Percentiles rank a stretch among this genome's conserved stretches.
These are phyloP conservation scores for human DNA, from an alignment of 2,113 vertebrate genomes.

Conservation along the genomic window DNA sequence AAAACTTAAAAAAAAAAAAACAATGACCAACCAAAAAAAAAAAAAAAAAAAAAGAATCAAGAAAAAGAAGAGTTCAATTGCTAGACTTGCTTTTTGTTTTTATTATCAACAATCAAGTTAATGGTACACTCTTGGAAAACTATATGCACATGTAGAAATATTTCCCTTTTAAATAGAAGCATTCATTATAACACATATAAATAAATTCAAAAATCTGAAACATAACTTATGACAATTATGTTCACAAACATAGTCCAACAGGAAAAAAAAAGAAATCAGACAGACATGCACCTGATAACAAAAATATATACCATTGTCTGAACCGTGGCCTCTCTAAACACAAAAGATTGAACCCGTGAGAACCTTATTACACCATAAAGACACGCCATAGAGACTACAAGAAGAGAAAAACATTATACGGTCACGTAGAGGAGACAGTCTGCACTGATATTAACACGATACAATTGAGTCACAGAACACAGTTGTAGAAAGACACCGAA, in stretches of 20 bases:
- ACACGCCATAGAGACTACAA: slow-evolving; percentile 95
- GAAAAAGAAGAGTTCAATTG: slow-evolving; percentile 61
- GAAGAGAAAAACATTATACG: slow-evolving; percentile 91
- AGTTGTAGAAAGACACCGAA: slow-evolving; percentile 97
- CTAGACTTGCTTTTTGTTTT: slow-evolving; percentile 90
- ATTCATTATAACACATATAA: slow-evolving; percentile 99
- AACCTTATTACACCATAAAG: slow-evolving; percentile 92
- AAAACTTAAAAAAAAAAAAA: not conserved
- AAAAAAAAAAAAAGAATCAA: not conserved
- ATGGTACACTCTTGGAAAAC: slow-evolving; percentile 99
- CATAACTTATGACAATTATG: slow-evolving; percentile 94
- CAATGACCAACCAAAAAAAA: not conserved
- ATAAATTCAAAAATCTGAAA: slow-evolving; percentile 96
- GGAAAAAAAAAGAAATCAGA: slow-evolving; percentile 81
- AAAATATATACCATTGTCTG: slow-evolving; percentile 94
- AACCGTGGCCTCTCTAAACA: slow-evolving; percentile 89
- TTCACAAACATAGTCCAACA: slow-evolving; percentile 92
- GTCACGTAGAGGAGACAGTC: slow-evolving; percentile 93
- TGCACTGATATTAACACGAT: slow-evolving; percentile 98
- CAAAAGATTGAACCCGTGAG: slow-evolving; percentile 89
- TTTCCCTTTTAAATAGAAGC: slow-evolving; percentile 99
- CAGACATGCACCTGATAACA: slow-evolving; percentile 96
- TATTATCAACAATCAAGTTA: slow-evolving; percentile 99
- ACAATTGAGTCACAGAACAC: slow-evolving; percentile 99
- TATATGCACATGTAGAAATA: slow-evolving; percentile 99